Evolutionary conservation across 30 jellyfish, hydroid and myxozoan genomes (phyloP).

Genomic region (Chrysaora quinquecirrha): DNA sequence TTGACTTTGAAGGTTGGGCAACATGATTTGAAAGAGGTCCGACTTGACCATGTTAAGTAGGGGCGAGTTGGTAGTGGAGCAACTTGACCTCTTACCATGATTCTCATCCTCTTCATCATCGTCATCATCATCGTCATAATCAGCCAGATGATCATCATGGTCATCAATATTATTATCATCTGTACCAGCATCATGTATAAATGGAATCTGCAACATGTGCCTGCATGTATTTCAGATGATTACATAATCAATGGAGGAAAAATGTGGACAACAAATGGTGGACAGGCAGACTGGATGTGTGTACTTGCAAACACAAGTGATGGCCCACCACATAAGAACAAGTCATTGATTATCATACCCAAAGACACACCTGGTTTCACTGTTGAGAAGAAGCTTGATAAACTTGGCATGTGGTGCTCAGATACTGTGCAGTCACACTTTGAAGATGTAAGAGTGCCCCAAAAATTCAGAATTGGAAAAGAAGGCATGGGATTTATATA

Average conservation of each 20-base stretch:
- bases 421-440: slow-evolving; percentile 97
- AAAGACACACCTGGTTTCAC: slow-evolving; percentile 86
- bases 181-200: no score
- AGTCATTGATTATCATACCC: slow-evolving; percentile 89
- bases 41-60: no score
- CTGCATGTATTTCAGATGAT: slow-evolving; percentile 63
- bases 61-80: no score
- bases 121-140: no score
- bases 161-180: no score
- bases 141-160: no score
- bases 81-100: no score
- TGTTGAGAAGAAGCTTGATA: slow-evolving; percentile 62
- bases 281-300: slow-evolving; percentile 99
- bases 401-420: slow-evolving; percentile 96
- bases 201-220: no score
- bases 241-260: slow-evolving; percentile 97
- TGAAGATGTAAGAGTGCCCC: slow-evolving; percentile 98
- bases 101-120: no score
- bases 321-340: slow-evolving; percentile 88
- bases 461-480: slow-evolving; percentile 93
- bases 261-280: slow-evolving; percentile 99
- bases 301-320: slow-evolving; percentile 96
- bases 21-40: no score
- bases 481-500: slow-evolving; percentile 97
- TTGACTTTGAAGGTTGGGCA: no score